Conservation (phyloP, 2,797 vertebrate genomes). For the Pseudocheirus occidentalis region DNA sequence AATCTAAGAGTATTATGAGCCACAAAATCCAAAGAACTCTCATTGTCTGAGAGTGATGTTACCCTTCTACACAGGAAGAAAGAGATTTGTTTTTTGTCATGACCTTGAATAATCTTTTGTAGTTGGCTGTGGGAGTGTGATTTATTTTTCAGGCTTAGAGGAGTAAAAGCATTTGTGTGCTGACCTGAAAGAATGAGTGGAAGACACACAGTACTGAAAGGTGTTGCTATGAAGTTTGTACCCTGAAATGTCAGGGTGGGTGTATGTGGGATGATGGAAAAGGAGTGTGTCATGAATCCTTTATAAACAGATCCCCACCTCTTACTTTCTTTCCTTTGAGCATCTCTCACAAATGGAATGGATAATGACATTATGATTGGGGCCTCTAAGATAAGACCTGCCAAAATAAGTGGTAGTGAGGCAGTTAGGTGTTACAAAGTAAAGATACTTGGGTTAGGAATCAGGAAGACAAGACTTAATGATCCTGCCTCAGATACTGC, state of each 20-base stretch:
- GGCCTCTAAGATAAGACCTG: conserved; percentile 21
- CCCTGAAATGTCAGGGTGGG: conserved; percentile 83
- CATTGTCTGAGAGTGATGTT: conserved; percentile 50
- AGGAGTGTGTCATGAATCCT: conserved; percentile 78
- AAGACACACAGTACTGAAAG: conserved; percentile 73
- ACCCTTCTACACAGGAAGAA: conserved; percentile 50
- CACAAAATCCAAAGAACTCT: conserved; percentile 17
- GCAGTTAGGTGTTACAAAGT: background rate
- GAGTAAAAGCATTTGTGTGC: conserved; percentile 78
- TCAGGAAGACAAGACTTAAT: background rate
- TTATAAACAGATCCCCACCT: conserved; percentile 74
- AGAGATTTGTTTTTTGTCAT: conserved; percentile 63
- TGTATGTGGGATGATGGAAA: conserved; percentile 78
- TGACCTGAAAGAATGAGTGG: conserved; percentile 83
- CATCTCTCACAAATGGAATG: conserved; percentile 73
- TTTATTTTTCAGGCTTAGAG: conserved; percentile 57
- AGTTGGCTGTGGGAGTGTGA: conserved; percentile 56
- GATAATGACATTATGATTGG: conserved; percentile 72
- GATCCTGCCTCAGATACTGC: background rate
- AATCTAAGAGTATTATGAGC: conserved; percentile 37
- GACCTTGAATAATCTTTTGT: conserved; percentile 73
- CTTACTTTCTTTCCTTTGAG: conserved; percentile 71
- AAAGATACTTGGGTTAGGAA: background rate
- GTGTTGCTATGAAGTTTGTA: conserved; percentile 73
- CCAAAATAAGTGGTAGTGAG: conserved; percentile 32